Conservation (phyloP, 2,888 invertebrate genomes). For the Clanis bilineata region DNA sequence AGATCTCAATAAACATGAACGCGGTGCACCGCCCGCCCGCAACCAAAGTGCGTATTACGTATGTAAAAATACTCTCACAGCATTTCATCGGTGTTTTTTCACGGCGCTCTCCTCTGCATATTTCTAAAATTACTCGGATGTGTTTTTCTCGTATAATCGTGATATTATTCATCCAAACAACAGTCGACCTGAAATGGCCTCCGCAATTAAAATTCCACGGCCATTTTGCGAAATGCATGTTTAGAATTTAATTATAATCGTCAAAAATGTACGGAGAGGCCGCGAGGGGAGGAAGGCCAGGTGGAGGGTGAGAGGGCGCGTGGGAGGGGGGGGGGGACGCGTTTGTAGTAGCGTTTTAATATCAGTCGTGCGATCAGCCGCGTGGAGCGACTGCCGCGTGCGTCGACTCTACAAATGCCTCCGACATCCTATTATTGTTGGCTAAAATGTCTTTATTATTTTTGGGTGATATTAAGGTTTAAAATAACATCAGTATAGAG, state of each 20-base stretch:
- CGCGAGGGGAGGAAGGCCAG: background rate
- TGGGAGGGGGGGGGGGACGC: background rate
- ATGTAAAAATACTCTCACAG: background rate
- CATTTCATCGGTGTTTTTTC: background rate
- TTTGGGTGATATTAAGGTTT: conserved; percentile 19
- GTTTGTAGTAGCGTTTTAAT: too few relatives aligned
- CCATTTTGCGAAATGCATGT: conserved; percentile 8
- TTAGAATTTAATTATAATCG: conserved; percentile 11
- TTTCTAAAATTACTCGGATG: background rate
- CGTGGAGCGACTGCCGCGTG: conserved; percentile 31
- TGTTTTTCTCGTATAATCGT: background rate
- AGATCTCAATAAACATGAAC: too few relatives aligned
- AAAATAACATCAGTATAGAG: conserved; percentile 22
- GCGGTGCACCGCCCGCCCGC: too few relatives aligned
- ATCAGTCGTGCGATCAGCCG: conserved; percentile 40
- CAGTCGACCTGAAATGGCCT: background rate
- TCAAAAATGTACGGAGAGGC: background rate
- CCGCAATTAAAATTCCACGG: conserved; percentile 1
- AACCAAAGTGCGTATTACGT: too few relatives aligned
- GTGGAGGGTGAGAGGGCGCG: conserved; percentile 28
- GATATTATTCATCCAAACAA: background rate
- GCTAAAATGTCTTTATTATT: conserved; percentile 39
- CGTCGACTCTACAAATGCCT: conserved; percentile 34
- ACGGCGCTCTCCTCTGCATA: background rate
- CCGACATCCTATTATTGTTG: conserved; percentile 32